These are phyloP conservation scores for Oreochromis grahami DNA, from an alignment of 2,797 vertebrate genomes.

Conservation along the genomic window DNA sequence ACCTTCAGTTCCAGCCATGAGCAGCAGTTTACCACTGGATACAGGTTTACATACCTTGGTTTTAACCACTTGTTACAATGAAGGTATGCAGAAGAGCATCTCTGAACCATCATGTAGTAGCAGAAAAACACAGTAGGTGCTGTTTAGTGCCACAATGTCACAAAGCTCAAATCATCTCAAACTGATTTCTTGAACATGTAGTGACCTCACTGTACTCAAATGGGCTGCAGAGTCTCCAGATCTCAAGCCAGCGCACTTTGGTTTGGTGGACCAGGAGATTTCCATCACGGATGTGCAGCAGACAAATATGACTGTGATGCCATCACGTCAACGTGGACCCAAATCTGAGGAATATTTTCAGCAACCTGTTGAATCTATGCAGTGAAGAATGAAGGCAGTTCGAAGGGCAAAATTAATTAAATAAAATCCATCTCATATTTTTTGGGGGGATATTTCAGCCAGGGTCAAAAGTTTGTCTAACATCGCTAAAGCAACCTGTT, in stretches of 20 bases:
- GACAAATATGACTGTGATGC: constrained; percentile 33
- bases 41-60: neutral
- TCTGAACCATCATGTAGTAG: neutral
- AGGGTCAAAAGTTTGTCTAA: neutral
- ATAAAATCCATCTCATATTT: rapidly evolving
- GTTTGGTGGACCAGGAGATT: neutral
- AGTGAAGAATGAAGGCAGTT: rapidly evolving
- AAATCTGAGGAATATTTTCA: neutral
- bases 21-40: neutral
- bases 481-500: neutral
- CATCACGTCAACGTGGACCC: neutral
- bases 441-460: neutral
- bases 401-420: neutral
- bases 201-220: neutral
- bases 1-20: neutral
- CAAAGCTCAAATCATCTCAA: neutral
- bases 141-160: neutral
- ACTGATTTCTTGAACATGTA: neutral
- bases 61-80: neutral
- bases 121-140: rapidly evolving
- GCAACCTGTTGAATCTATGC: rapidly evolving
- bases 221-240: neutral
- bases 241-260: rapidly evolving
- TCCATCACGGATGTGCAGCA: constrained; percentile 30
- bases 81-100: neutral